Conservation (phyloP, 2,888 invertebrate genomes). For the Agriotes lineatus region DNA sequence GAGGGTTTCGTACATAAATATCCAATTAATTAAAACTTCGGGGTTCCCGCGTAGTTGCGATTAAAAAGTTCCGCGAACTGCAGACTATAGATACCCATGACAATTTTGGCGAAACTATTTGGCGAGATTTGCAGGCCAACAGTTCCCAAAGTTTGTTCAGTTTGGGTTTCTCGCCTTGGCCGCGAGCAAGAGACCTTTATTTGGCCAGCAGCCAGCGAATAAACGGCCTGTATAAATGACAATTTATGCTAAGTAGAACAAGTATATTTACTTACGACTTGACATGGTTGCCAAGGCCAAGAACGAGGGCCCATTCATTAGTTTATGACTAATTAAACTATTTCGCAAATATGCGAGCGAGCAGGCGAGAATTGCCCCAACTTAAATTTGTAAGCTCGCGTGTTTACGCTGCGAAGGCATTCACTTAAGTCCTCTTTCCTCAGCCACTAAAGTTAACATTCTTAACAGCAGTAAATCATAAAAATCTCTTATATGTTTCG, state of each 20-base stretch:
- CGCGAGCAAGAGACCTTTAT: constrained; percentile 24
- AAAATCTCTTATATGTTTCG: constrained; percentile 3
- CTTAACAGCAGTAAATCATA: neutral
- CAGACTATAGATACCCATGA: neutral
- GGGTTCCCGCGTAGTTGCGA: neutral
- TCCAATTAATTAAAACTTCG: constrained; percentile 10
- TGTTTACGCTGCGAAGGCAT: no score
- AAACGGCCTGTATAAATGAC: constrained; percentile 37
- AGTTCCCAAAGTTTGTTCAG: constrained; percentile 25
- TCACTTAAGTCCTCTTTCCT: neutral
- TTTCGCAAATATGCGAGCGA: neutral
- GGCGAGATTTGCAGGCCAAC: constrained; percentile 8
- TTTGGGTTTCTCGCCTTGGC: constrained; percentile 24
- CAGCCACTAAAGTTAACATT: neutral
- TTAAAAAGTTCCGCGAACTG: constrained; percentile 10
- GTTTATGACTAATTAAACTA: constrained; percentile 10
- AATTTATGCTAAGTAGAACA: constrained; percentile 36
- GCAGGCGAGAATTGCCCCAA: neutral
- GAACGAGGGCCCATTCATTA: constrained; percentile 18
- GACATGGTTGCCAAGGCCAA: constrained; percentile 20
- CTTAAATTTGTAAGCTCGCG: no score
- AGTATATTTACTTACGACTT: constrained; percentile 23
- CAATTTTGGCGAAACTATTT: constrained; percentile 7
- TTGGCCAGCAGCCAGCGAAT: constrained; percentile 34
- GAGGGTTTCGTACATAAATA: neutral